Evolutionary conservation across 2,113 vertebrate genomes (phyloP).

Genomic region (Pantherophis guttatus): DNA sequence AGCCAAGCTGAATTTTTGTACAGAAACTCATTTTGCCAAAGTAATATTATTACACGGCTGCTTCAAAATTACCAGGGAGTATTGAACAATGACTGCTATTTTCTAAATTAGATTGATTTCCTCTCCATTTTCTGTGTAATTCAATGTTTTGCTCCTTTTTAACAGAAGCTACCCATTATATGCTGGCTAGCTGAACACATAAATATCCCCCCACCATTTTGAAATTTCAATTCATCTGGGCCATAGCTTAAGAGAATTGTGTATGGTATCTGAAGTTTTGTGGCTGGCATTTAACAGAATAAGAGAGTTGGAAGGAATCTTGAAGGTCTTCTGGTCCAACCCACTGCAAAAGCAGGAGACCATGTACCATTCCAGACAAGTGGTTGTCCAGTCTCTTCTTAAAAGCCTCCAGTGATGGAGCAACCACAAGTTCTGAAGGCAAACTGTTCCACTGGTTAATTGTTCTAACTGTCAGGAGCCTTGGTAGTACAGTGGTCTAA

Average conservation of each 20-base stretch:
- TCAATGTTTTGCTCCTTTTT: not conserved
- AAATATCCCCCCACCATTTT: not conserved
- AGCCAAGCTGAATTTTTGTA: not conserved
- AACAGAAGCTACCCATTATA: not conserved
- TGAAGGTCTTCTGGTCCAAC: not conserved
- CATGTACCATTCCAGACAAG: no score
- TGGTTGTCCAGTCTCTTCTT: no score
- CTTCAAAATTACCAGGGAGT: not conserved
- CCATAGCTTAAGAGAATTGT: no score
- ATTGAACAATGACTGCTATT: no score
- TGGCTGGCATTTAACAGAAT: not conserved
- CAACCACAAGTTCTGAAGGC: no score
- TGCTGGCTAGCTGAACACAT: not conserved
- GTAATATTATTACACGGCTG: not conserved
- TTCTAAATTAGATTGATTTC: not conserved
- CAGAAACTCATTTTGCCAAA: not conserved
- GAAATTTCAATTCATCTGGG: not conserved
- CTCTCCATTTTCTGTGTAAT: not conserved
- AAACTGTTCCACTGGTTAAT: no score
- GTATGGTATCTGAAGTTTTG: not conserved
- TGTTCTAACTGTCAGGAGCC: no score
- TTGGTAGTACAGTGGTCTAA: no score
- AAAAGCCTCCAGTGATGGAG: no score
- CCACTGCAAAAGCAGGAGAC: no score
- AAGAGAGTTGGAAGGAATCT: not conserved